These are phyloP conservation scores for Lathamus discolor DNA, from an alignment of 2,113 vertebrate species.

Conservation along the genomic window DNA sequence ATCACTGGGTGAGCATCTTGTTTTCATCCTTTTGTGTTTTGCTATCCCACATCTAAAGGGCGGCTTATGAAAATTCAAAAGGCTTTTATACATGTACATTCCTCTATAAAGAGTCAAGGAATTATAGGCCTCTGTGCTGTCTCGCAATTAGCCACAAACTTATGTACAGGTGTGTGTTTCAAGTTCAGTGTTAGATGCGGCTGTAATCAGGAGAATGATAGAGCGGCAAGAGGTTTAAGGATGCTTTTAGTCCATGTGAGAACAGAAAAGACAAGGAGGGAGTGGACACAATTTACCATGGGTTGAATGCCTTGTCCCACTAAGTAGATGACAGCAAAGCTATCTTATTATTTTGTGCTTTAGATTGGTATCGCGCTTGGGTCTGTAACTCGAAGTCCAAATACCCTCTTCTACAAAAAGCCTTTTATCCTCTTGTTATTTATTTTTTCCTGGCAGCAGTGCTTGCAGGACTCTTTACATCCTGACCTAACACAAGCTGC, in stretches of 20 bases:
- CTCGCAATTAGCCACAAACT: neutral
- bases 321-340: neutral
- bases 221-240: neutral
- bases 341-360: neutral
- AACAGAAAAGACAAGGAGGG: neutral
- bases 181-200: neutral
- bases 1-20: constrained; percentile 39
- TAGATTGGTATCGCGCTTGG: neutral
- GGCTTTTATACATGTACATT: constrained; percentile 33
- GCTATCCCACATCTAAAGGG: constrained; percentile 51
- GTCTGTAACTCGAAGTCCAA: neutral
- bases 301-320: neutral
- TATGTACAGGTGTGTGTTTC: neutral
- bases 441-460: neutral
- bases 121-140: constrained; percentile 17
- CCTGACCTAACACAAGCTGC: neutral
- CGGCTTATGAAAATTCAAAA: neutral
- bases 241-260: neutral
- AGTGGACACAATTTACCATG: neutral
- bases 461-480: neutral
- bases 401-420: neutral
- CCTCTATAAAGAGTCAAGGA: constrained; percentile 31
- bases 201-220: neutral
- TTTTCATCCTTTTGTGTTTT: constrained; percentile 46
- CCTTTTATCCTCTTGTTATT: neutral